A percentile compares a stretch with the other conserved stretches of the same genome.
Evolutionary conservation across 2,888 invertebrate species (phyloP).

Genomic region (Lordiphosa andalusiaca): DNA sequence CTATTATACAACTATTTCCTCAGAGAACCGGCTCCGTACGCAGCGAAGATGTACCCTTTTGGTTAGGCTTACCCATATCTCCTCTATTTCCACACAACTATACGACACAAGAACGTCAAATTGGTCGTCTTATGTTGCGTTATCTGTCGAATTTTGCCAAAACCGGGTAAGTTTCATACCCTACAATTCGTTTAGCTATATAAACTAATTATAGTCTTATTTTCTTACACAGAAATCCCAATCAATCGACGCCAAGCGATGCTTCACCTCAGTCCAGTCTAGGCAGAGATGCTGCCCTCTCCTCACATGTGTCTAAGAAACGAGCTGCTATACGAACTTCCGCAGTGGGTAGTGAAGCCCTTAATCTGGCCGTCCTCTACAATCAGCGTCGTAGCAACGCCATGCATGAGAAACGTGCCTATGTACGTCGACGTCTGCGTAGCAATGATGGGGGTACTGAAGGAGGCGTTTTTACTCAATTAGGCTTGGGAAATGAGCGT

Average conservation of each 20-base stretch:
- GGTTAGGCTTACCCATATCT: conserved; percentile 89
- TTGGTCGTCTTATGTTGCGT: conserved; percentile 89
- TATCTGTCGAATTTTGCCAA: conserved; percentile 93
- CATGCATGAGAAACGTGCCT: conserved; percentile 73
- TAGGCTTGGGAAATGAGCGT: conserved; percentile 33
- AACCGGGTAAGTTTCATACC: conserved; percentile 86
- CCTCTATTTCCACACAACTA: conserved; percentile 88
- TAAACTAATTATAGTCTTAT: background rate
- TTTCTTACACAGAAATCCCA: conserved; percentile 70
- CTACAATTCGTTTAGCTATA: background rate
- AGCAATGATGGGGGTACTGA: conserved; percentile 55
- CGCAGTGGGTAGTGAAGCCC: conserved; percentile 47
- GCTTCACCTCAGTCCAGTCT: conserved; percentile 21
- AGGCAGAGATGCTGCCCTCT: conserved; percentile 10
- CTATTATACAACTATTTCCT: conserved; percentile 41
- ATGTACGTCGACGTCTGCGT: conserved; percentile 61
- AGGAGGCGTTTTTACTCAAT: conserved; percentile 24
- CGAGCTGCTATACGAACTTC: conserved; percentile 36
- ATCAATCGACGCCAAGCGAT: conserved; percentile 60
- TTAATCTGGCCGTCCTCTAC: conserved; percentile 74
- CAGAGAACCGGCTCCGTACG: conserved; percentile 90
- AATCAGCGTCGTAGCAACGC: conserved; percentile 74
- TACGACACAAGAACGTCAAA: conserved; percentile 87
- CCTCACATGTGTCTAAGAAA: conserved; percentile 41
- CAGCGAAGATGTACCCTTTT: conserved; percentile 93